These are phyloP conservation scores for Pristionchus mayeri DNA, from an alignment of 2,888 invertebrate genomes.

Conservation along the genomic window DNA sequence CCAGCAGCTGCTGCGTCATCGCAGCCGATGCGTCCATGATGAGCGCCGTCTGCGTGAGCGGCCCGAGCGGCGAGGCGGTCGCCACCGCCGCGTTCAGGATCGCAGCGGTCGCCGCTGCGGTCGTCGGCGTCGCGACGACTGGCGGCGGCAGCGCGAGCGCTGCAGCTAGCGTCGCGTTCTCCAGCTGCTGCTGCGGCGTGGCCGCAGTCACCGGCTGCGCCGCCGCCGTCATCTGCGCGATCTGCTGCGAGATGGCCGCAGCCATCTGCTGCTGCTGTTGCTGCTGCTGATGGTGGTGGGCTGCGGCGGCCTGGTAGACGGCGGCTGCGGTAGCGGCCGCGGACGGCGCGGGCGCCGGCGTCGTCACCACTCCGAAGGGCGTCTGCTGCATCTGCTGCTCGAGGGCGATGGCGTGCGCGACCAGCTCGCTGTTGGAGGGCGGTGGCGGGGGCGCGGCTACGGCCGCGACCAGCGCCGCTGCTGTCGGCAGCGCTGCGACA, in stretches of 20 bases:
- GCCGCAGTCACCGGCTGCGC: slow-evolving; percentile 1
- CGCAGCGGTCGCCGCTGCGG: background rate
- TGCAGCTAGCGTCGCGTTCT: slow-evolving; percentile 5
- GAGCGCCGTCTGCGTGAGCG: slow-evolving; percentile 25
- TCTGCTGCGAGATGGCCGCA: slow-evolving; percentile 25
- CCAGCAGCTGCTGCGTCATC: background rate
- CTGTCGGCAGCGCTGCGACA: background rate
- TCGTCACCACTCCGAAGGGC: background rate
- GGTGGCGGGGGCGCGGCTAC: background rate
- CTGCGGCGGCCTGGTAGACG: background rate
- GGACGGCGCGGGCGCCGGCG: background rate
- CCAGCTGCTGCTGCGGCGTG: slow-evolving; percentile 12
- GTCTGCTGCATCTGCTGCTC: slow-evolving; percentile 47
- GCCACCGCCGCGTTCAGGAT: background rate
- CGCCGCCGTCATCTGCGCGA: background rate
- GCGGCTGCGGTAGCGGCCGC: background rate
- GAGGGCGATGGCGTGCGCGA: slow-evolving; percentile 38
- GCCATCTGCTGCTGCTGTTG: slow-evolving; percentile 11
- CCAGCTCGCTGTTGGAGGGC: background rate
- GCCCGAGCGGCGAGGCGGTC: slow-evolving; percentile 15
- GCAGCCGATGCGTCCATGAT: slow-evolving; percentile 34
- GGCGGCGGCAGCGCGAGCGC: slow-evolving; percentile 5
- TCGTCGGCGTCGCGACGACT: background rate
- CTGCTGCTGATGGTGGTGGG: background rate
- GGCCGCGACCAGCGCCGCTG: background rate